phyloP scores from a whole-genome alignment of 2,888 invertebrate genomes.

The Drosophila pullipes region DNA sequence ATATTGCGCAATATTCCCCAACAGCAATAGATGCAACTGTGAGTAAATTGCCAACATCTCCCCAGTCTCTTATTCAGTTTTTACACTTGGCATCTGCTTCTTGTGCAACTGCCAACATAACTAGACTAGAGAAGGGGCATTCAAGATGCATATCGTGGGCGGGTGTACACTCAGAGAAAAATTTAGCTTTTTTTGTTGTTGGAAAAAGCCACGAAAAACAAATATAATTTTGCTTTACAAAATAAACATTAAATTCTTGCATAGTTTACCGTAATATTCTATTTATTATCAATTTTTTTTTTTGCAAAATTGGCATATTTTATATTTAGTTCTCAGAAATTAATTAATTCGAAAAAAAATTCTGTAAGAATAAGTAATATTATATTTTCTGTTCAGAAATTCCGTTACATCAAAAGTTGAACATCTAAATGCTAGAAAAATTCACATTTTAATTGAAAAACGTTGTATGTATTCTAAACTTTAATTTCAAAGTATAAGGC shows the following conservation, averaged over 20 bases:
- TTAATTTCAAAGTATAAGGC: background rate
- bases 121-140: slow-evolving; percentile 15
- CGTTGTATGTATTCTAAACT: background rate
- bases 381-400: too few species aligned
- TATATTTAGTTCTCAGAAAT: background rate
- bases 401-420: background rate
- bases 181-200: too few species aligned
- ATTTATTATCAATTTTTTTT: background rate
- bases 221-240: background rate
- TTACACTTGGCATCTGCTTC: slow-evolving; percentile 33
- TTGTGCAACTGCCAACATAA: slow-evolving; percentile 42
- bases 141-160: slow-evolving; percentile 29
- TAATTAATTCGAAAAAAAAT: background rate
- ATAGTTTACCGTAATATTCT: background rate
- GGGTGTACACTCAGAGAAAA: background rate
- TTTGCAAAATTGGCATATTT: background rate
- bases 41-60: slow-evolving; percentile 5
- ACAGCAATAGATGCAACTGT: slow-evolving; percentile 36
- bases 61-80: slow-evolving; percentile 1
- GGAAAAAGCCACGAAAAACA: background rate
- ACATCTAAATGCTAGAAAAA: background rate
- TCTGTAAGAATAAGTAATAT: background rate
- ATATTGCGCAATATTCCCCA: slow-evolving; percentile 55
- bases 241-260: background rate
- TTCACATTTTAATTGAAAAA: background rate